Percentiles rank a stretch among this genome's conserved stretches.
These are phyloP conservation scores for Hippocampus guttulatus DNA, from an alignment of 2,113 vertebrate genomes.

Conservation along the genomic window DNA sequence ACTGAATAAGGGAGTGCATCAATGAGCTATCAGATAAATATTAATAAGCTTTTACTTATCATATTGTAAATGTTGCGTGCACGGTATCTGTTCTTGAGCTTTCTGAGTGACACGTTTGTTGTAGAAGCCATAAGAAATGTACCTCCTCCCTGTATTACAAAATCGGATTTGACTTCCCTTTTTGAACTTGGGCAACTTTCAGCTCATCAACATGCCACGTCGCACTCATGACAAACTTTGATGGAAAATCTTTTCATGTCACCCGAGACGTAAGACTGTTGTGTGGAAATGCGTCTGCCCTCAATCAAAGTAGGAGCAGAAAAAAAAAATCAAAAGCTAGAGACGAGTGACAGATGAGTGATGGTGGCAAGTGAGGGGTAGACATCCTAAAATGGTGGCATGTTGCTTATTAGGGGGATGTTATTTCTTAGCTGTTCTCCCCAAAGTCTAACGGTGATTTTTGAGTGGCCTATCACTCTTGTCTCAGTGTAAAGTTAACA, in stretches of 20 bases:
- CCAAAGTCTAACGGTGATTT: neutral
- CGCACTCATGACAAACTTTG: slow-evolving; percentile 17
- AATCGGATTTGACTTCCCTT: slow-evolving; percentile 1
- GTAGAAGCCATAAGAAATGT: slow-evolving; percentile 2
- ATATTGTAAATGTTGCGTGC: slow-evolving; percentile 21
- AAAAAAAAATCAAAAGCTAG: slow-evolving; percentile 7
- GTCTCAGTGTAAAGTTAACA: slow-evolving; percentile 41
- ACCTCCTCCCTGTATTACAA: slow-evolving; percentile 6
- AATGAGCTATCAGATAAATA: slow-evolving; percentile 23
- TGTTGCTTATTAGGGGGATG: slow-evolving; percentile 7
- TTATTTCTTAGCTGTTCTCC: neutral
- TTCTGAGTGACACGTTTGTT: slow-evolving; percentile 11
- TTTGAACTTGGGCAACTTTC: neutral
- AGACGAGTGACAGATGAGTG: slow-evolving; percentile 19
- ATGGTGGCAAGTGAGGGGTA: slow-evolving; percentile 24
- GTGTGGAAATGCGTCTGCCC: slow-evolving; percentile 3
- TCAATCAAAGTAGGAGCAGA: slow-evolving; percentile 17
- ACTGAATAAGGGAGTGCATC: slow-evolving; percentile 7
- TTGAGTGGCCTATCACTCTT: slow-evolving; percentile 1
- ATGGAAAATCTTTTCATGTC: slow-evolving; percentile 25
- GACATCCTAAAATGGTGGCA: slow-evolving; percentile 15
- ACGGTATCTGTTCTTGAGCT: slow-evolving; percentile 20
- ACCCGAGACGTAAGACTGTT: neutral
- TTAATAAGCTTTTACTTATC: slow-evolving; percentile 11
- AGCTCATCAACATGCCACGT: slow-evolving; percentile 11